These are phyloP conservation scores for Platysternon megacephalum DNA, from an alignment of 2,113 vertebrate genomes.

Conservation along the genomic window DNA sequence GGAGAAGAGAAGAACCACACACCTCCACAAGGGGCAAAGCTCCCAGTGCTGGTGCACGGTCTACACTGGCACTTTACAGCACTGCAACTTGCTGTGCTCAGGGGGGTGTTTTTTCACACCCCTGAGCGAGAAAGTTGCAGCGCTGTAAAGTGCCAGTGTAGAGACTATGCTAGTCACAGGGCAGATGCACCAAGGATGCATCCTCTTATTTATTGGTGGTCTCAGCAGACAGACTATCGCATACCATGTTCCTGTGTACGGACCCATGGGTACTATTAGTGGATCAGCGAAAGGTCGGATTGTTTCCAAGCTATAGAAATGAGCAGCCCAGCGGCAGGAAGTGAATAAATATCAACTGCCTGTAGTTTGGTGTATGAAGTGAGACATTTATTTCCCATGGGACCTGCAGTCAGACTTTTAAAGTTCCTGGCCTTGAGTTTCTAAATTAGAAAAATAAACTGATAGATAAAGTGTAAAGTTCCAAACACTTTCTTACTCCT, in stretches of 20 bases:
- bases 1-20: too few species aligned
- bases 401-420: not conserved
- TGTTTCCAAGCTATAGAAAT: not conserved
- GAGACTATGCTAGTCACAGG: not conserved
- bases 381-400: not conserved
- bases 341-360: not conserved
- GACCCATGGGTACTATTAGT: rapidly evolving
- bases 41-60: too few species aligned
- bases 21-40: too few species aligned
- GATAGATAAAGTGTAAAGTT: not conserved
- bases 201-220: not conserved
- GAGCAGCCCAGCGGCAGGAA: not conserved
- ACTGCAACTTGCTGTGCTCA: too few species aligned
- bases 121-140: too few species aligned
- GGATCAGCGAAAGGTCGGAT: not conserved
- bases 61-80: too few species aligned
- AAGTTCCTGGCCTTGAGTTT: not conserved
- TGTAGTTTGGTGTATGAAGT: not conserved
- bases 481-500: not conserved
- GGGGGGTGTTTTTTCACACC: too few species aligned
- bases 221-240: rapidly evolving
- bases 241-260: rapidly evolving
- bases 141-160: too few species aligned
- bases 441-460: not conserved
- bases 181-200: not conserved